phyloP scores from a whole-genome alignment of 1,140 invertebrate genomes.

The Drosophila lacteicornis region DNA sequence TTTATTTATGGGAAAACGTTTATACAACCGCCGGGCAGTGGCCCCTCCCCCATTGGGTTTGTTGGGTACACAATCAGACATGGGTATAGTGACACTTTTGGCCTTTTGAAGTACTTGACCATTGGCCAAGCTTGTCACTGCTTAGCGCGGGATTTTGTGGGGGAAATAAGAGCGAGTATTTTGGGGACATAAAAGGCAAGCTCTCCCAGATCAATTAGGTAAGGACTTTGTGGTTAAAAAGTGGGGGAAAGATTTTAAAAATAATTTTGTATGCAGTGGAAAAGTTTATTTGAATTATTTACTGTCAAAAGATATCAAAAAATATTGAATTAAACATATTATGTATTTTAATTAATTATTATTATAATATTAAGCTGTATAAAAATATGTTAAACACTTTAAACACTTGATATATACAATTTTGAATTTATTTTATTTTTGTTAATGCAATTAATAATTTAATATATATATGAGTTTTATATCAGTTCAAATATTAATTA shows the following conservation, averaged over 20 bases:
- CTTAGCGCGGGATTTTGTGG: not conserved
- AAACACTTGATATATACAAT: too few relatives aligned
- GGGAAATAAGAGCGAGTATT: not conserved
- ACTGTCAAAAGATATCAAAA: too few relatives aligned
- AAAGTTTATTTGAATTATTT: too few relatives aligned
- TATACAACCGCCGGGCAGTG: slow-evolving; percentile 34
- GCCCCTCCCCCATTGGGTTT: not conserved
- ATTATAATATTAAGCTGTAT: too few relatives aligned
- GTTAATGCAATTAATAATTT: too few relatives aligned
- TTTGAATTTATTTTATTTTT: too few relatives aligned
- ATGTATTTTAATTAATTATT: not conserved
- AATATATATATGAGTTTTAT: not conserved
- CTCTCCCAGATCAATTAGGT: too few relatives aligned
- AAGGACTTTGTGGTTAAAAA: too few relatives aligned
- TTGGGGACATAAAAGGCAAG: not conserved
- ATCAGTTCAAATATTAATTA: not conserved
- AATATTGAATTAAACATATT: not conserved
- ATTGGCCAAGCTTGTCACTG: not conserved
- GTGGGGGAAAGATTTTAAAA: too few relatives aligned
- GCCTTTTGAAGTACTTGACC: slow-evolving; percentile 21
- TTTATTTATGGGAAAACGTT: slow-evolving; percentile 55
- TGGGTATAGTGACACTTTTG: slow-evolving; percentile 27
- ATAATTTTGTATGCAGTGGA: too few relatives aligned
- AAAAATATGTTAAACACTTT: not conserved
- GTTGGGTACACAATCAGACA: slow-evolving; percentile 14